phyloP scores from a whole-genome alignment of 2,888 invertebrate species.

The Macaria liturata region DNA sequence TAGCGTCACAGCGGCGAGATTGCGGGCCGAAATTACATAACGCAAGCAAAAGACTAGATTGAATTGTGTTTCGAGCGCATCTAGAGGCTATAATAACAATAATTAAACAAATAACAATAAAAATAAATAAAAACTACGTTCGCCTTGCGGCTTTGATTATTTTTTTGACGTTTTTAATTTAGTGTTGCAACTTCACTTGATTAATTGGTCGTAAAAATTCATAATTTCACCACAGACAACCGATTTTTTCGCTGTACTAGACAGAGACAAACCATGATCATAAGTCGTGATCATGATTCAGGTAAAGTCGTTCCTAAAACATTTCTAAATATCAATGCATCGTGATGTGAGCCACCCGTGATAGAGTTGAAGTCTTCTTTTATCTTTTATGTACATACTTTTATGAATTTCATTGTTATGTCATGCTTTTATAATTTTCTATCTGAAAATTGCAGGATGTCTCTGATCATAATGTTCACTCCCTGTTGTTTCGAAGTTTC shows the following conservation, averaged over 20 bases:
- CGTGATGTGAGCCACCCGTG: too few species aligned
- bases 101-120: slow-evolving; percentile 69
- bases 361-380: too few species aligned
- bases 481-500: too few species aligned
- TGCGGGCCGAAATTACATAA: slow-evolving; percentile 60
- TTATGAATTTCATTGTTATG: too few species aligned
- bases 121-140: slow-evolving; percentile 65
- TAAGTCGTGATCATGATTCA: neutral
- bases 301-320: too few species aligned
- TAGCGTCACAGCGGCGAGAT: slow-evolving; percentile 60
- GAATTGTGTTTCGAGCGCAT: slow-evolving; percentile 60
- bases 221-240: slow-evolving; percentile 57
- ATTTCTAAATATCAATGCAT: too few species aligned
- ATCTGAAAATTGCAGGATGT: too few species aligned
- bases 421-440: too few species aligned
- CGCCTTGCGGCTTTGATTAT: slow-evolving; percentile 73
- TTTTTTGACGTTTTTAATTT: slow-evolving; percentile 78
- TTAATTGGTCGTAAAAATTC: slow-evolving; percentile 71
- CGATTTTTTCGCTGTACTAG: slow-evolving; percentile 1
- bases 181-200: slow-evolving; percentile 72
- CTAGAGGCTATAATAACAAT: slow-evolving; percentile 55
- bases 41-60: slow-evolving; percentile 68
- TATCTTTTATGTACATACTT: too few species aligned
- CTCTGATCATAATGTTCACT: too few species aligned
- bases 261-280: neutral